phyloP scores from a whole-genome alignment of 2,888 invertebrate genomes.

The Archaeoteleia sp. region DNA sequence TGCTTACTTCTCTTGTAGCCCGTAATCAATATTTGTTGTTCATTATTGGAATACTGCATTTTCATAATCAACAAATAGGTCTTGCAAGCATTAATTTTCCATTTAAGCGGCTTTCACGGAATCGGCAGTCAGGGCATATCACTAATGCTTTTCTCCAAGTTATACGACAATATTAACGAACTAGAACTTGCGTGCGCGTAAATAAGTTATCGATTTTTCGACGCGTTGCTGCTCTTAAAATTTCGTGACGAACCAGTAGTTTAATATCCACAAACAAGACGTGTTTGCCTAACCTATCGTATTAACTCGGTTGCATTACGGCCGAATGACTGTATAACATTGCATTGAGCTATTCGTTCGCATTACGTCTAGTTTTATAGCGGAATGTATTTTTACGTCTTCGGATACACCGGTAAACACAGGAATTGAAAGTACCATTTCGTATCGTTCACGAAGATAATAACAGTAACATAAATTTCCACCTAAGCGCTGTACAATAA shows the following conservation, averaged over 20 bases:
- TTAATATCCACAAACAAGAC: constrained; percentile 13
- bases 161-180: no score
- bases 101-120: no score
- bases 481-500: constrained; percentile 49
- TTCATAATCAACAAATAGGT: no score
- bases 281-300: constrained; percentile 25
- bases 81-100: no score
- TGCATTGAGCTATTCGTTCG: constrained; percentile 45
- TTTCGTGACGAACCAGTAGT: neutral
- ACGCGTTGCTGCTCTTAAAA: no score
- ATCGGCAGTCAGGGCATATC: no score
- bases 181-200: no score
- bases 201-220: no score
- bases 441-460: constrained; percentile 48
- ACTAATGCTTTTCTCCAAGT: no score
- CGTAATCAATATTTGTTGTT: no score
- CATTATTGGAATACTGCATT: no score
- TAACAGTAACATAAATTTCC: constrained; percentile 51
- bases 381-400: constrained; percentile 47
- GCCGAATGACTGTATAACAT: constrained; percentile 31
- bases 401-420: constrained; percentile 44
- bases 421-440: constrained; percentile 50
- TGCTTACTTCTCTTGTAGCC: no score
- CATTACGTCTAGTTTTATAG: constrained; percentile 47
- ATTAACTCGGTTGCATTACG: constrained; percentile 31